Conservation (phyloP, 2,113 vertebrate genomes). For the Pelusios castaneus region DNA sequence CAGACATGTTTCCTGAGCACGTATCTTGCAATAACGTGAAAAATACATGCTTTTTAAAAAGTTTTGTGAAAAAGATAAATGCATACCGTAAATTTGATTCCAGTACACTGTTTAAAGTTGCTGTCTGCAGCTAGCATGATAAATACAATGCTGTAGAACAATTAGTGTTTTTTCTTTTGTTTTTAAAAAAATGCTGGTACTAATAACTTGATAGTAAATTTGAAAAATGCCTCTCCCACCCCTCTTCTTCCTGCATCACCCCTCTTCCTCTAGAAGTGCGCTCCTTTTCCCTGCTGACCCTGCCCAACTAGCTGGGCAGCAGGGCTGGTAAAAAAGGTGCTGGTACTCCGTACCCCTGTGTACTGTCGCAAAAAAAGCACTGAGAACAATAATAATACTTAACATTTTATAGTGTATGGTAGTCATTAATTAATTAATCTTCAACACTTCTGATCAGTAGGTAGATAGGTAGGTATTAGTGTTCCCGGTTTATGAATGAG, state of each 20-base stretch:
- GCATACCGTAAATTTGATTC: rapidly evolving
- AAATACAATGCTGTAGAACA: not conserved
- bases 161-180: too few relatives aligned
- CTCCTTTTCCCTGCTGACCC: too few relatives aligned
- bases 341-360: too few relatives aligned
- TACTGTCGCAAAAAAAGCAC: too few relatives aligned
- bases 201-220: too few relatives aligned
- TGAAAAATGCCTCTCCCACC: too few relatives aligned
- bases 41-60: not conserved
- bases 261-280: too few relatives aligned
- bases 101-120: not conserved
- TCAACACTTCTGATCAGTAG: not conserved
- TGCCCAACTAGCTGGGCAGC: too few relatives aligned
- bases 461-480: not conserved
- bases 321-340: too few relatives aligned
- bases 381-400: not conserved
- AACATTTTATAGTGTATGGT: not conserved
- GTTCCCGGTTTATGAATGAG: not conserved
- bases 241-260: too few relatives aligned
- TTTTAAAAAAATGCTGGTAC: too few relatives aligned
- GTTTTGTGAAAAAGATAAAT: rapidly evolving
- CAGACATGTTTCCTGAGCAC: not conserved
- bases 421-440: not conserved
- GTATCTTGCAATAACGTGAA: not conserved
- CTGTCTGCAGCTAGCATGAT: not conserved